Percentiles rank a stretch among this genome's conserved stretches.
Conservation (phyloP, 2,888 invertebrate species). For the Apotomis turbidana region DNA sequence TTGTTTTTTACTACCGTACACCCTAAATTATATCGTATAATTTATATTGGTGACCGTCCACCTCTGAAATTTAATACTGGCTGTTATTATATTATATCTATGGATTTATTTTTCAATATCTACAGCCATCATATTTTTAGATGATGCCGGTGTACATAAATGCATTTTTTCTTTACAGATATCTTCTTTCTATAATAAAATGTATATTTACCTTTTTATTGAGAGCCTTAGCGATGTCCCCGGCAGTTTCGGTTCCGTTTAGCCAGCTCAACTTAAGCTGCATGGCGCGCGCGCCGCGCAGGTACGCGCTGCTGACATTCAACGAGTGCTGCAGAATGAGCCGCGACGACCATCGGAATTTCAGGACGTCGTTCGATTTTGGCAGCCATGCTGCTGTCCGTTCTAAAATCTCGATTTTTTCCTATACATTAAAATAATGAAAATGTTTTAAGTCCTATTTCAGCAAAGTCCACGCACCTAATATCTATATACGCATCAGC, state of each 20-base stretch:
- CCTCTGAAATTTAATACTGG: too few relatives aligned
- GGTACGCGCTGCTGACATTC: conserved; percentile 52
- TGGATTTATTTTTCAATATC: too few relatives aligned
- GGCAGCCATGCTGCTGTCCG: conserved; percentile 61
- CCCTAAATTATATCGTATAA: too few relatives aligned
- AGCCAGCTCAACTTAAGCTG: conserved; percentile 57
- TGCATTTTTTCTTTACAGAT: too few relatives aligned
- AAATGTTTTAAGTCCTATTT: neutral
- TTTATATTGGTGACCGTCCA: too few relatives aligned
- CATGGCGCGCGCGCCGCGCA: conserved; percentile 52
- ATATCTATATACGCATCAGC: too few relatives aligned
- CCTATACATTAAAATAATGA: conserved; percentile 50
- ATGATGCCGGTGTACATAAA: too few relatives aligned
- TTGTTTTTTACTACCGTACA: too few relatives aligned
- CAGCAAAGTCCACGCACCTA: too few relatives aligned
- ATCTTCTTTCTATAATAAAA: too few relatives aligned
- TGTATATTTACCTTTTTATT: conserved; percentile 66
- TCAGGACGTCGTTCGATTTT: conserved; percentile 56
- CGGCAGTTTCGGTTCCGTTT: conserved; percentile 58
- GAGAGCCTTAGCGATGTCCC: conserved; percentile 55
- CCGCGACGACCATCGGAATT: conserved; percentile 65
- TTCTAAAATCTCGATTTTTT: conserved; percentile 60
- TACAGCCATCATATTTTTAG: too few relatives aligned
- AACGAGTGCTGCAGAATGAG: conserved; percentile 57
- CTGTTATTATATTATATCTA: too few relatives aligned